phyloP scores from a whole-genome alignment of 2,888 invertebrate genomes.

The Drosophila barbarae region DNA sequence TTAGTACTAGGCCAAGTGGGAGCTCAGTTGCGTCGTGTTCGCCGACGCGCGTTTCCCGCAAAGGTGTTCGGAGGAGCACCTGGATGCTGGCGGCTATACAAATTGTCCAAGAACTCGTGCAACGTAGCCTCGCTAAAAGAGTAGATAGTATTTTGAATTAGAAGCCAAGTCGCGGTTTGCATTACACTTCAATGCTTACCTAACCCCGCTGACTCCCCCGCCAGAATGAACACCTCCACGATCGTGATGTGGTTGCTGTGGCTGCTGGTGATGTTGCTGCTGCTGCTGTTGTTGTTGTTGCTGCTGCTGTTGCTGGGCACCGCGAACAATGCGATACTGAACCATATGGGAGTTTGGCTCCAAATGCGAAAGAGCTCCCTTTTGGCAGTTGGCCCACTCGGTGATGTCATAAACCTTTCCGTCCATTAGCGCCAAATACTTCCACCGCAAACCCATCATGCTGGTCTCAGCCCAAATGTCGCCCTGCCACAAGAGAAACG shows the following conservation, averaged over 20 bases:
- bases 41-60: constrained; percentile 74
- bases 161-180: background rate
- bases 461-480: constrained; percentile 98
- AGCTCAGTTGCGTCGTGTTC: constrained; percentile 77
- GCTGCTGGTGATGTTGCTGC: constrained; percentile 64
- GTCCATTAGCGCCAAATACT: constrained; percentile 98
- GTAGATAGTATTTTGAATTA: background rate
- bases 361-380: constrained; percentile 83
- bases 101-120: constrained; percentile 79
- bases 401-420: constrained; percentile 97
- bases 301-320: constrained; percentile 78
- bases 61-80: constrained; percentile 71
- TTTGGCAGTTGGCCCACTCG: constrained; percentile 97
- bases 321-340: constrained; percentile 82
- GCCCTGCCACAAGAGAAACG: constrained; percentile 82
- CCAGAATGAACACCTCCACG: constrained; percentile 57
- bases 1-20: constrained; percentile 41
- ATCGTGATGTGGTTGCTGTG: constrained; percentile 63
- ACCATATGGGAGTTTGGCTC: constrained; percentile 95
- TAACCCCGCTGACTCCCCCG: constrained; percentile 53
- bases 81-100: constrained; percentile 79
- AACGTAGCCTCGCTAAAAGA: constrained; percentile 76
- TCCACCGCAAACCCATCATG: constrained; percentile 93
- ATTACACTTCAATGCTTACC: constrained; percentile 42
- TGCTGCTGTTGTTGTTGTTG: constrained; percentile 73